These are phyloP conservation scores for Mongoloraphidia duomilia DNA, from an alignment of 2,888 invertebrate species.

Conservation along the genomic window DNA sequence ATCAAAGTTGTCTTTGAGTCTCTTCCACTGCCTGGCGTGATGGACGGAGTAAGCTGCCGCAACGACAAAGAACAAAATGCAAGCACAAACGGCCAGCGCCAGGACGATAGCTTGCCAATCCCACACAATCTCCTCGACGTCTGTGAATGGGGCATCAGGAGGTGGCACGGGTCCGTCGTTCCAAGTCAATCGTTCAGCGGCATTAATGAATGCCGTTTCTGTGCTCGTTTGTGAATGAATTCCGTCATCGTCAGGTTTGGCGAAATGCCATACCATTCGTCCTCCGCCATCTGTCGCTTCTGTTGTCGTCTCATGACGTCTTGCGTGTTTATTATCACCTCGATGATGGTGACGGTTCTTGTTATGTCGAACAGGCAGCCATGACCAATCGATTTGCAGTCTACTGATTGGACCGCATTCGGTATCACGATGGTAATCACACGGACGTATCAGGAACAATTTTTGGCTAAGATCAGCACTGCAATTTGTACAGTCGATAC, in stretches of 20 bases:
- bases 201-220: background rate
- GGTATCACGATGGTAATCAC: constrained; percentile 60
- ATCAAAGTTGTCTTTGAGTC: constrained; percentile 61
- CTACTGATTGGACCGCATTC: constrained; percentile 55
- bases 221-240: background rate
- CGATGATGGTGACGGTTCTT: constrained; percentile 20
- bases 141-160: constrained; percentile 27
- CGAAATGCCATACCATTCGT: constrained; percentile 3
- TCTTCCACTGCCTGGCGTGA: constrained; percentile 66
- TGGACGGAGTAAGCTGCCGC: constrained; percentile 62
- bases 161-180: constrained; percentile 1
- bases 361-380: constrained; percentile 31
- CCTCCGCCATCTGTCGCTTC: background rate
- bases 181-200: background rate
- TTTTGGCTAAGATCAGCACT: constrained; percentile 30
- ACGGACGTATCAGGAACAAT: constrained; percentile 52
- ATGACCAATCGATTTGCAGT: constrained; percentile 47
- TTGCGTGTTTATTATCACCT: background rate
- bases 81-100: constrained; percentile 57
- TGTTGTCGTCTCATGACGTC: background rate
- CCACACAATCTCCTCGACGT: constrained; percentile 39
- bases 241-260: background rate
- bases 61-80: constrained; percentile 64
- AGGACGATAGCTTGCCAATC: constrained; percentile 63
- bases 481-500: constrained; percentile 58